Evolutionary conservation across 2,797 vertebrate genomes (phyloP), one percentile per base, ranked within the genome.

Genomic region (Picus viridis): DNA sequence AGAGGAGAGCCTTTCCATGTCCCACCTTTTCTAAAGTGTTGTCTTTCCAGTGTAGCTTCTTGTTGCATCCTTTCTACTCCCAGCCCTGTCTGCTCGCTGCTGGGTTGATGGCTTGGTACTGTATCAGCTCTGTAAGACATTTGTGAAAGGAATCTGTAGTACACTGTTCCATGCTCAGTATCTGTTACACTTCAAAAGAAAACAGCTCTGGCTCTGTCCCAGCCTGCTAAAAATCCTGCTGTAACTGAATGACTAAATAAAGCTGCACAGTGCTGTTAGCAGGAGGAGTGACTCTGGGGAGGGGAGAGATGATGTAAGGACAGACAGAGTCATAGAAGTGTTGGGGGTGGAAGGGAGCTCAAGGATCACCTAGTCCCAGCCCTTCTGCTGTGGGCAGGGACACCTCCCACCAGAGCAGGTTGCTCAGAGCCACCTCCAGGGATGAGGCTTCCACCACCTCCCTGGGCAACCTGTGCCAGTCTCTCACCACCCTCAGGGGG

Each of bases 11-110:
- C 96, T 95, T 92, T 89, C 58, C 95, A 94, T 96, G 97, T 98
- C 97, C 97, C 97, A 97, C 97, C 97, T 97, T 97, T 98, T 97
- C 97, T 97, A 98, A 98, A 97, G 97, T 98, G 98, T 98, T 97
- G 98, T 98, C 97, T 97, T 97, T 97, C 97, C 97, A 97, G 97
- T 94, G 97, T 98, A 97, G 97, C 97, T 97, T 97, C 97, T 98
- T 95, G 97, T 98, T 97, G 97, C 97, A 97, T 98, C 97, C 93
- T 98, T 98, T 96, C 97, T 97, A 97, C 92, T 95, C 95, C 96
- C 79, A 76, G 16, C 27, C 54, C 15, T 9, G 49, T 26, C 53
- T 91, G 29, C 96, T 94, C 45, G 95, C 88, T 96, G 61, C 96
- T 97, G 97, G 97, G 88, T 97, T 95, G 95, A 96, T 96, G 97